Percentiles rank a stretch among this genome's conserved stretches.
Conservation (phyloP, 2,797 vertebrate species). For the Sarcoramphus papa region DNA sequence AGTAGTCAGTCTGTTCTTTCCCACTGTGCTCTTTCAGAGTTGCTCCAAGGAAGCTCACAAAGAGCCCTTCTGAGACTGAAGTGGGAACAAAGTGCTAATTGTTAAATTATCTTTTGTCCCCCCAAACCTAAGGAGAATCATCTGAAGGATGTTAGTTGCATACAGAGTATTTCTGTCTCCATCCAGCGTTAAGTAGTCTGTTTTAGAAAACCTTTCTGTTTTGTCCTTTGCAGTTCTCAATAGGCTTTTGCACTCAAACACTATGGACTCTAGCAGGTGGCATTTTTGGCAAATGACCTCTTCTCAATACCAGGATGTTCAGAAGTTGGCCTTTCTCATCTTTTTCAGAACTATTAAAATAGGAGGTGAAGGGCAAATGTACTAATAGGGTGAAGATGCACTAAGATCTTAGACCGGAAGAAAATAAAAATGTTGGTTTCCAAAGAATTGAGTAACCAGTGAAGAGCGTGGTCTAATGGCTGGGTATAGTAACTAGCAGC, state of each 20-base stretch:
- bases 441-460: not conserved
- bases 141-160: constrained; percentile 58
- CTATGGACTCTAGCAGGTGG: constrained; percentile 61
- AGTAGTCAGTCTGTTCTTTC: constrained; percentile 54
- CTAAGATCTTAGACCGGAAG: not conserved
- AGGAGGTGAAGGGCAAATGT: constrained; percentile 10
- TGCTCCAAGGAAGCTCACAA: constrained; percentile 58
- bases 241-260: constrained; percentile 60
- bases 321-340: constrained; percentile 47
- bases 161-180: constrained; percentile 61
- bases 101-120: constrained; percentile 52
- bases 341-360: constrained; percentile 12
- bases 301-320: constrained; percentile 32
- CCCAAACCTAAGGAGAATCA: constrained; percentile 45
- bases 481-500: not conserved
- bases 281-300: constrained; percentile 60
- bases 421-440: constrained; percentile 2
- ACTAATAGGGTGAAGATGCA: not conserved
- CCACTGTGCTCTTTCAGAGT: constrained; percentile 48
- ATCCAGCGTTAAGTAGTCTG: constrained; percentile 60
- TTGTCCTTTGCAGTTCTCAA: constrained; percentile 43
- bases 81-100: constrained; percentile 68
- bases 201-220: constrained; percentile 60
- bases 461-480: not conserved
- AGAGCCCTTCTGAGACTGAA: constrained; percentile 51